phyloP scores from a whole-genome alignment of 2,797 vertebrate species.

The Melanotaenia pygmaea region DNA sequence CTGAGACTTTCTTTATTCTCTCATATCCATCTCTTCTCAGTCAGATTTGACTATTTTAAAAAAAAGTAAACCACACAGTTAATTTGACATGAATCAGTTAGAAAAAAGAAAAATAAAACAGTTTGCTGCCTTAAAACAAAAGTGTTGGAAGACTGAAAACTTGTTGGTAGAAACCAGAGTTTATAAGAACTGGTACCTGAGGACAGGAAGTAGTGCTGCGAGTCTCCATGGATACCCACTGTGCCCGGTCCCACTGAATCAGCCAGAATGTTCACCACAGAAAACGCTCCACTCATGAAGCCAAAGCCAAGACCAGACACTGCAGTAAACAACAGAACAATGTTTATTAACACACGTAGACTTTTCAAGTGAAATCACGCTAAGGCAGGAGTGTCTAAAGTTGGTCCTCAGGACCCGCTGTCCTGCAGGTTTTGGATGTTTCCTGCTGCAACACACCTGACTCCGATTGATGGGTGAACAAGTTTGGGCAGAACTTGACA shows the following conservation, averaged over 20 bases:
- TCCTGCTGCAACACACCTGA: too few relatives aligned
- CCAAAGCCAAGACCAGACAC: conserved; percentile 90
- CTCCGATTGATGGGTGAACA: too few relatives aligned
- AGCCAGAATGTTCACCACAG: conserved; percentile 89
- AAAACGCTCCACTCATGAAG: conserved; percentile 92
- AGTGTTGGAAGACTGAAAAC: not conserved
- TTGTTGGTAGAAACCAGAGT: not conserved
- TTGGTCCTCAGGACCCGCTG: too few relatives aligned
- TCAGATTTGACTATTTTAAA: not conserved
- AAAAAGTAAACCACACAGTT: not conserved
- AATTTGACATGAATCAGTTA: too few relatives aligned
- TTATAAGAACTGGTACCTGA: conserved; percentile 76
- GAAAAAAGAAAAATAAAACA: too few relatives aligned
- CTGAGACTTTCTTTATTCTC: too few relatives aligned
- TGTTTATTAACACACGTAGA: too few relatives aligned
- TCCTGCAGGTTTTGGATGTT: too few relatives aligned
- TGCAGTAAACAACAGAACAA: conserved; percentile 43
- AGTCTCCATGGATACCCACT: conserved; percentile 88
- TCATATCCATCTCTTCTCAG: not conserved
- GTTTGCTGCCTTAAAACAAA: not conserved
- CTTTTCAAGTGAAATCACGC: too few relatives aligned
- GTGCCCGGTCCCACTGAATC: conserved; percentile 88
- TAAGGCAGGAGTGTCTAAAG: too few relatives aligned
- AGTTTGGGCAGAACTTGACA: too few relatives aligned
- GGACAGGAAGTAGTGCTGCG: conserved; percentile 89